Conservation (phyloP, 2,888 invertebrate genomes). For the Nymphalis polychloros region DNA sequence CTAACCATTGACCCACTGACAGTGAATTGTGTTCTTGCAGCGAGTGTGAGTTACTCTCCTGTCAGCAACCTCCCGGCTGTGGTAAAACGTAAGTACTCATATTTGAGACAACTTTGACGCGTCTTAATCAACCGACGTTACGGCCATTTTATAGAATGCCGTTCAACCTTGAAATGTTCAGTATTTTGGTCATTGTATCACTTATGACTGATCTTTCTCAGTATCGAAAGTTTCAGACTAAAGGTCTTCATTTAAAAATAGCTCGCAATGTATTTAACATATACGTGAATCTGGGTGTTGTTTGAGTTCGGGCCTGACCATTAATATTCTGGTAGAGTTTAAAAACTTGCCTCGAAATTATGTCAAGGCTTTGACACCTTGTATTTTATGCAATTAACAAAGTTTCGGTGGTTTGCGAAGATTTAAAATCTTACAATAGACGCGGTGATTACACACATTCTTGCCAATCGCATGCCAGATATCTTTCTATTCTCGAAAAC, state of each 20-base stretch:
- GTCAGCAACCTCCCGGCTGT: constrained; percentile 32
- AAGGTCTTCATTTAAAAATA: constrained; percentile 48
- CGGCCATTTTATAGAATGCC: constrained; percentile 75
- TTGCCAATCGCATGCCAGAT: constrained; percentile 27
- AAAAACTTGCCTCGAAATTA: constrained; percentile 57
- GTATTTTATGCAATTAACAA: constrained; percentile 43
- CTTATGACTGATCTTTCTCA: constrained; percentile 48
- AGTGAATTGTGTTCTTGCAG: constrained; percentile 65
- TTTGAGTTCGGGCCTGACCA: constrained; percentile 43
- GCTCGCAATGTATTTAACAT: constrained; percentile 49
- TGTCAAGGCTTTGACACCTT: constrained; percentile 71
- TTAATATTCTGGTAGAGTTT: constrained; percentile 57
- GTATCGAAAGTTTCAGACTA: constrained; percentile 39
- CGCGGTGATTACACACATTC: constrained; percentile 12
- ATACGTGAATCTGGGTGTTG: constrained; percentile 44
- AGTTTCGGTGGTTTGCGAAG: constrained; percentile 20
- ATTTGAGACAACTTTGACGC: constrained; percentile 50
- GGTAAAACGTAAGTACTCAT: constrained; percentile 56
- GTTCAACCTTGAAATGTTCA: constrained; percentile 69
- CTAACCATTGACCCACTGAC: constrained; percentile 64
- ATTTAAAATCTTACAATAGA: constrained; percentile 26
- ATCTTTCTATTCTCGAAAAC: constrained; percentile 26
- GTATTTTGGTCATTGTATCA: constrained; percentile 72
- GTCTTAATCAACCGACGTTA: constrained; percentile 64
- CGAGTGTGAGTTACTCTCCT: constrained; percentile 55